phyloP scores from a whole-genome alignment of 2,113 vertebrate species.

The Stictonetta naevosa region DNA sequence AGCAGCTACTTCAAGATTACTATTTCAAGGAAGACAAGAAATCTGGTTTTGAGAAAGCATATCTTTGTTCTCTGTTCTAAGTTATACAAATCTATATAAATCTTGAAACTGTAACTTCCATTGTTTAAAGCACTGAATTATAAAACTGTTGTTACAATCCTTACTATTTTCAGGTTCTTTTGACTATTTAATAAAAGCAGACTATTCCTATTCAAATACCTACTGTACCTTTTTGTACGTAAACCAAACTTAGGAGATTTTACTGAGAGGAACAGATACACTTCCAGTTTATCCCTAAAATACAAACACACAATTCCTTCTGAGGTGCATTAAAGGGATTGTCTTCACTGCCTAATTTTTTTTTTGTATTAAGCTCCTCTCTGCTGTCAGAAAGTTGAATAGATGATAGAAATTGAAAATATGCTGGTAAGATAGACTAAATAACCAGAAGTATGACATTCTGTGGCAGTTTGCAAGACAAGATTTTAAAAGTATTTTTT shows the following conservation, averaged over 20 bases:
- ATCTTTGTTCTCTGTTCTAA: background rate
- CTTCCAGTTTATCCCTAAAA: background rate
- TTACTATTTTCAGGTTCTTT: slow-evolving; percentile 32
- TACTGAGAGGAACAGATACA: background rate
- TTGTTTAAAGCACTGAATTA: slow-evolving; percentile 9
- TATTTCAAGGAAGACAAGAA: background rate
- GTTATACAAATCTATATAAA: background rate
- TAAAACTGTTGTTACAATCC: background rate
- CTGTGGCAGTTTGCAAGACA: background rate
- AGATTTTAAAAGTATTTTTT: slow-evolving; percentile 2
- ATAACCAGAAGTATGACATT: background rate
- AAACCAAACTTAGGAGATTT: slow-evolving; percentile 1
- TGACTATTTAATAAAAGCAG: slow-evolving; percentile 7
- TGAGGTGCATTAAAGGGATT: slow-evolving; percentile 45
- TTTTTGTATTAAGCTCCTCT: slow-evolving; percentile 30
- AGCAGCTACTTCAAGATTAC: background rate
- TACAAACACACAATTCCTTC: background rate
- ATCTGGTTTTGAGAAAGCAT: background rate
- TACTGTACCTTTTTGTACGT: background rate
- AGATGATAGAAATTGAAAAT: slow-evolving; percentile 45
- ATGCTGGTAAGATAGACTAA: background rate
- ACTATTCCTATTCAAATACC: background rate
- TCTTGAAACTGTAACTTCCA: slow-evolving; percentile 14
- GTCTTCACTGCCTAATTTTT: slow-evolving; percentile 44
- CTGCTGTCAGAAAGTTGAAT: slow-evolving; percentile 5